These are phyloP conservation scores for Jaculus jaculus DNA, from an alignment of 2,113 vertebrate species.

Conservation along the genomic window DNA sequence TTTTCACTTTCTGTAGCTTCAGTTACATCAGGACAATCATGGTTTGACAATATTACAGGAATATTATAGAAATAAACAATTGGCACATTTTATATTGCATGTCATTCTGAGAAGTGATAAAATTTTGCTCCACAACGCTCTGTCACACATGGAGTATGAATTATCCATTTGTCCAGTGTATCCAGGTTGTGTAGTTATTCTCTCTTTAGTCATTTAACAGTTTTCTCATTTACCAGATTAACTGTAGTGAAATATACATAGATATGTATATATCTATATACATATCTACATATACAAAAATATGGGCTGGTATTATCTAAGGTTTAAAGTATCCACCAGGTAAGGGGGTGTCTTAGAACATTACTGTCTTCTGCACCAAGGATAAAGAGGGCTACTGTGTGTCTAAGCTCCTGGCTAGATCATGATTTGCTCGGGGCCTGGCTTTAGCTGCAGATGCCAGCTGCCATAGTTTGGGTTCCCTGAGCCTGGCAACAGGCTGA, in stretches of 20 bases:
- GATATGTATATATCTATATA: no score
- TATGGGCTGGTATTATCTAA: not conserved
- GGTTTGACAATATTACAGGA: not conserved
- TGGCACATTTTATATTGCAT: not conserved
- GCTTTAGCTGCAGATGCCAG: not conserved
- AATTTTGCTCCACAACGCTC: not conserved
- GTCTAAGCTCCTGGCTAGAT: slow-evolving; percentile 24
- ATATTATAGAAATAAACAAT: not conserved
- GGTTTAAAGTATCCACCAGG: not conserved
- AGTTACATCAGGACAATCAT: not conserved
- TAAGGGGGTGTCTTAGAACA: not conserved
- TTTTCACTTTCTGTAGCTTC: not conserved
- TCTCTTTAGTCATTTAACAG: not conserved
- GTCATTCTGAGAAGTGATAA: not conserved
- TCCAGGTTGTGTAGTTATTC: not conserved
- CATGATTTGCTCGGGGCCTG: not conserved
- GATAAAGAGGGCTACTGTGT: not conserved
- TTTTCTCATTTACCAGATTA: not conserved
- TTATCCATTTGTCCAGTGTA: slow-evolving; percentile 12
- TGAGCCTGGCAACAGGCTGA: slow-evolving; percentile 31
- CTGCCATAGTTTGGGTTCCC: slow-evolving; percentile 33
- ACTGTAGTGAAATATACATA: not conserved
- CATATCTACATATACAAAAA: no score
- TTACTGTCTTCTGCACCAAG: not conserved
- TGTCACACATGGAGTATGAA: not conserved